A percentile compares a stretch with the other conserved stretches of the same genome.
Evolutionary conservation across 37 sponge, comb jelly and placozoan genomes (phyloP).

Genomic region (Beroe forskalii): DNA sequence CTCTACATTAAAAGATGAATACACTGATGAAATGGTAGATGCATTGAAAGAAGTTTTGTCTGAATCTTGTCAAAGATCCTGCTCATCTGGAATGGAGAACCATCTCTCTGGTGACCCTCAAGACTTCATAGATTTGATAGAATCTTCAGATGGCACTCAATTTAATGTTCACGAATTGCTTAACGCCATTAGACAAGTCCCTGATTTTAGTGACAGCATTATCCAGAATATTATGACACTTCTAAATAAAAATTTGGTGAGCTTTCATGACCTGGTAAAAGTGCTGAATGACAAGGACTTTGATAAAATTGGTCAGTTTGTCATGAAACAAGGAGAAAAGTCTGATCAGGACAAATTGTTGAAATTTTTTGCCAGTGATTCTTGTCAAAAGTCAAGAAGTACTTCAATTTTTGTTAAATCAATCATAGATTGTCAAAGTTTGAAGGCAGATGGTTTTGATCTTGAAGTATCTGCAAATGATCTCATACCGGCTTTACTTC

Average conservation of each 20-base stretch:
- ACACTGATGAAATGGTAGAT: not conserved
- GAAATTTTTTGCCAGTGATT: not conserved
- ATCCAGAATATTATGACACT: not conserved
- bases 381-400: not conserved
- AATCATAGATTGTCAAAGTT: not conserved
- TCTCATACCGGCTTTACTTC: not conserved
- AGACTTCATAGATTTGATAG: not conserved
- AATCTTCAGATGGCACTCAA: not conserved
- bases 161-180: not conserved
- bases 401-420: not conserved
- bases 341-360: not conserved
- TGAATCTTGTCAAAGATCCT: not conserved
- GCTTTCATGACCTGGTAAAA: not conserved
- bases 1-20: not conserved
- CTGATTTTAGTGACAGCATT: not conserved
- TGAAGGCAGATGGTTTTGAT: not conserved
- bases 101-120: not conserved
- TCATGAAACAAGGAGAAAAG: not conserved
- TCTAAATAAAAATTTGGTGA: not conserved
- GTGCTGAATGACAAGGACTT: not conserved
- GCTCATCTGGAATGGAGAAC: not conserved
- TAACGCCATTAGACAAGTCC: not conserved
- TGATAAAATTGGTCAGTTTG: not conserved
- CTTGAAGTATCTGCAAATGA: not conserved
- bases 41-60: not conserved